Evolutionary conservation across 2,797 vertebrate species (phyloP), one percentile per base, ranked within the genome.

Genomic region (Perdix hodgsoniae): DNA sequence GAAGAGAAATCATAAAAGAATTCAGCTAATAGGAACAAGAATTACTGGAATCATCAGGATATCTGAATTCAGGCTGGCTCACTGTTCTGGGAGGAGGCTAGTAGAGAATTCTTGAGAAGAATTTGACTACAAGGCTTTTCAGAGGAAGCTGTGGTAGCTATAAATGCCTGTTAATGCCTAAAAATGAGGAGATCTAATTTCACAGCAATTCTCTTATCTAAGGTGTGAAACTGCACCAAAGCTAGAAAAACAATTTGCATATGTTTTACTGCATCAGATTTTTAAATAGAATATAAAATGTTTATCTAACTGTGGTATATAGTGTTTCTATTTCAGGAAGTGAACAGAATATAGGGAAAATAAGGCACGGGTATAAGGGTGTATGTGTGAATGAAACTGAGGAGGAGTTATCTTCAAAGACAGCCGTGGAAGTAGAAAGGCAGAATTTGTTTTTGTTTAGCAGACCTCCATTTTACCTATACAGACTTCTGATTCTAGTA

Each of bases 1-100:
- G 49, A 91, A 81, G 85, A 80, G 70, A 93, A 96, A 88, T 49
- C 88, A 93, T 89, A 85, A 63, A 95, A 93, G 88, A 71, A 79
- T 93, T 94, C 92, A 90, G 35, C 33, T 92, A 61, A 85, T 40
- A 73, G 90, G 77, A 83, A 72, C 47, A 81, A 89, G 92, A 92
- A 83, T 94, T 94, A 85, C 82, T 76, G 65, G 50, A 86, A 87
- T 91, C 88, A 92, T 70, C 66, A 64, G 86, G 82, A 44, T 70
- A 86, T 92, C 82, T 93, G 75, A 59, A 49, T 80, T 80, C 86
- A 69, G 70, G n/a, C 72, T 73, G 81, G 69, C 24, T 85, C 73
- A 66, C 75, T 90, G 72, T 50, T 50, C 37, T 27, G 54, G 70
- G 67, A 71, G 83, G 29, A 88, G 33, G 66, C 16, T n/a, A 75